A percentile compares a stretch with the other conserved stretches of the same genome.
phyloP scores from a whole-genome alignment of 92 coral and sea anemone species.

The Porites rus region DNA sequence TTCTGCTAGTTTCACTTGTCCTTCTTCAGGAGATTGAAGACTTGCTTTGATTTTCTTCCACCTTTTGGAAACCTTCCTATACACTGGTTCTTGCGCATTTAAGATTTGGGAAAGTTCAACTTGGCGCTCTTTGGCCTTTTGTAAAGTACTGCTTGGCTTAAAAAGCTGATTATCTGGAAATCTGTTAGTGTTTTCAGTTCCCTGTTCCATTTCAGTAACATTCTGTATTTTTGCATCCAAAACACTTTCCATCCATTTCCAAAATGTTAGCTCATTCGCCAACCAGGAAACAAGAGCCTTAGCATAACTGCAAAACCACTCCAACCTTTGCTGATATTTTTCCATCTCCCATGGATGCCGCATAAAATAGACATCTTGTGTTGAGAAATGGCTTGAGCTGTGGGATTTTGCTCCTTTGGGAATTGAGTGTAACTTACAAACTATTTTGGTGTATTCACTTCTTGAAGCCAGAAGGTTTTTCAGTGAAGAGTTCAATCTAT shows the following conservation, averaged over 20 bases:
- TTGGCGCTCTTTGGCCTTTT: constrained; percentile 74
- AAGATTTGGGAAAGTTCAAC: constrained; percentile 70
- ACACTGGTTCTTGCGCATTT: constrained; percentile 64
- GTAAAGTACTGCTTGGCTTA: constrained; percentile 67
- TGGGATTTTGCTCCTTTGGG: constrained; percentile 18
- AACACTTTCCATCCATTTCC: constrained; percentile 97
- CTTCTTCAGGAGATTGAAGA: constrained; percentile 19
- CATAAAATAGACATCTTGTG: constrained; percentile 80
- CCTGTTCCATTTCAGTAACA: constrained; percentile 10
- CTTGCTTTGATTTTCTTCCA: constrained; percentile 69
- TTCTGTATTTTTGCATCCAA: constrained; percentile 54
- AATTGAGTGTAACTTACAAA: constrained; percentile 74
- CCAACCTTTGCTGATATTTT: constrained; percentile 64
- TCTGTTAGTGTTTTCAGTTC: constrained; percentile 26
- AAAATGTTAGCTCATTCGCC: constrained; percentile 74
- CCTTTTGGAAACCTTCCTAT: constrained; percentile 61
- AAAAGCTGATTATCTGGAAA: constrained; percentile 4
- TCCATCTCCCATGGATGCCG: constrained; percentile 72
- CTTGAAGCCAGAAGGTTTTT: constrained; percentile 75
- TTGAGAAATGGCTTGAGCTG: constrained; percentile 74
- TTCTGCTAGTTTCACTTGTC: constrained; percentile 11
- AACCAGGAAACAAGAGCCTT: constrained; percentile 65
- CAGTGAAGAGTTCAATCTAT: constrained; percentile 68
- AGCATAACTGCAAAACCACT: constrained; percentile 68
- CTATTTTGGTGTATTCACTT: constrained; percentile 60